Conservation (phyloP, 2,888 invertebrate species). For the Altica lythri region DNA sequence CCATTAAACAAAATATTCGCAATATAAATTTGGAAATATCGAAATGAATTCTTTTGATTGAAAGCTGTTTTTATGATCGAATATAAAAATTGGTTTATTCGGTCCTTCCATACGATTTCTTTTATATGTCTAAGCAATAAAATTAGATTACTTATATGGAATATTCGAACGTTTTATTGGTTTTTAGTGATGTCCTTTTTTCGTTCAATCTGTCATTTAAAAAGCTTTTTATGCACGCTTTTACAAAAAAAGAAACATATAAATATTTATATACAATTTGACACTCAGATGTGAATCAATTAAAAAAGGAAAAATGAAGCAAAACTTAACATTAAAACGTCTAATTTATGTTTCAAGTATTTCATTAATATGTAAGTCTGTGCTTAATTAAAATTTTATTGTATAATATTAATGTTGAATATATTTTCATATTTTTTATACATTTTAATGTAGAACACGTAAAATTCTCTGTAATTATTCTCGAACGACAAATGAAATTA, state of each 20-base stretch:
- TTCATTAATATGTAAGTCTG: no score
- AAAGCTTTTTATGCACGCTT: neutral
- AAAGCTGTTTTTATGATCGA: slow-evolving; percentile 10
- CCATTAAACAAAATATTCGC: slow-evolving; percentile 16
- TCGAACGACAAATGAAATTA: no score
- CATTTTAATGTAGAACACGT: no score
- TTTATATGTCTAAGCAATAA: slow-evolving; percentile 16
- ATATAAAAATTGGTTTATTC: slow-evolving; percentile 13
- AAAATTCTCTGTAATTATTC: no score
- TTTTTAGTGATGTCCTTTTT: slow-evolving; percentile 9
- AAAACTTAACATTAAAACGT: no score
- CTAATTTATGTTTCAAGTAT: no score
- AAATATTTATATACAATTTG: slow-evolving; percentile 8
- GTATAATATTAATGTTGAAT: no score
- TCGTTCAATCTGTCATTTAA: slow-evolving; percentile 10
- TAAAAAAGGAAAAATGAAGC: no score
- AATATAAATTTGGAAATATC: slow-evolving; percentile 7
- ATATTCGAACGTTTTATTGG: slow-evolving; percentile 12
- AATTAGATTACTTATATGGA: slow-evolving; percentile 17
- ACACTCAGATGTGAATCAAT: no score
- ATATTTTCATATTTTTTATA: no score
- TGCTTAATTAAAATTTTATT: no score
- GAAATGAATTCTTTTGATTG: slow-evolving; percentile 12
- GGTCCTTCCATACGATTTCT: slow-evolving; percentile 1
- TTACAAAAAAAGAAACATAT: neutral